Evolutionary conservation across 2,113 vertebrate genomes (phyloP).

Genomic region (Thoracochromis brauschi): DNA sequence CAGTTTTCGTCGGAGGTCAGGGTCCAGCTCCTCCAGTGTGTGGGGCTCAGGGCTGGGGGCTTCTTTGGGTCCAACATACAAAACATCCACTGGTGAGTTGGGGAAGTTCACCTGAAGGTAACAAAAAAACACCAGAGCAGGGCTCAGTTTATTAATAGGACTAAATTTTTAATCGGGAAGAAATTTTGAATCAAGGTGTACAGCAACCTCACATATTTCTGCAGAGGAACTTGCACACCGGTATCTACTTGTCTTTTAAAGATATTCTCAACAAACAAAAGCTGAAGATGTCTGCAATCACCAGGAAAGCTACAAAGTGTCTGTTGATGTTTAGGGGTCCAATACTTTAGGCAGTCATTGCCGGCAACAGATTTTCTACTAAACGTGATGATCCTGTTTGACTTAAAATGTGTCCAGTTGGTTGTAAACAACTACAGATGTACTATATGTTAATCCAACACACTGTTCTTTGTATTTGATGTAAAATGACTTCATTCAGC

Average conservation of each 20-base stretch:
- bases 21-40: slow-evolving; percentile 79
- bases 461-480: background rate
- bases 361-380: background rate
- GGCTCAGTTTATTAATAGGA: background rate
- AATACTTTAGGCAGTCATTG: background rate
- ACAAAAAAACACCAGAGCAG: background rate
- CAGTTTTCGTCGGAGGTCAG: slow-evolving; percentile 74
- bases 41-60: slow-evolving; percentile 60
- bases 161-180: background rate
- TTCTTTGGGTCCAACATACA: slow-evolving; percentile 81
- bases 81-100: slow-evolving; percentile 74
- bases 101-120: slow-evolving; percentile 86
- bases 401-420: background rate
- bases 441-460: background rate
- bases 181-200: background rate
- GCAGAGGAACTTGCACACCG: background rate
- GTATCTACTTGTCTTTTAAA: background rate
- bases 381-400: background rate
- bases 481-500: background rate
- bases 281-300: background rate
- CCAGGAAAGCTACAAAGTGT: background rate
- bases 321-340: background rate
- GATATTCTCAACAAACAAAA: background rate
- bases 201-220: background rate
- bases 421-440: background rate